Base-by-base conservation (phyloP, 2,888 invertebrate genomes). In the Falcaria lacertinaria region DNA sequence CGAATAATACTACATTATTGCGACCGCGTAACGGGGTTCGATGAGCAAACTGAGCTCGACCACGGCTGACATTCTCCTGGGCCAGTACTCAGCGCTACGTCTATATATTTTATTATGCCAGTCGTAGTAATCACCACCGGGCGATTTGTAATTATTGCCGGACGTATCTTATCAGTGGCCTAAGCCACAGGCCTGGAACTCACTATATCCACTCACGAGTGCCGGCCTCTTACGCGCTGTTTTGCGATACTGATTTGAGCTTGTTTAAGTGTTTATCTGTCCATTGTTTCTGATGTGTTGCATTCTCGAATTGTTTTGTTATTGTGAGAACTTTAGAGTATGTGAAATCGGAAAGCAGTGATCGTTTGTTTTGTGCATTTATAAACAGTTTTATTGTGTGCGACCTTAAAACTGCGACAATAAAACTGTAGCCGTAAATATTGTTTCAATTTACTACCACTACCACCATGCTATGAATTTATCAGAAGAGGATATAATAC, bases 101-200 rank as follows among this genome's bases (percentile, higher is more conserved):
- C 45, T 14, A 42, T 54, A 39, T 28, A 28, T 11, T 11, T 7
- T 3, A 28, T 35, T 33, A 41, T 43, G 45, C 33, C 47, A 48
- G 42, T 42, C 42, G 40, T 36, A 25, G 33, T 52, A 44, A 57
- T 62, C 54, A 48, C 43, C 43, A 22, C 50, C 53, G 48, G 49
- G 50, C 57, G 60, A 64, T 69, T 62, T 58, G 63, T 66, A 59
- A 67, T 67, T 64, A 61, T 58, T 64, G 50, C 50, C 56, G 48
- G 42, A 47, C 56, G 54, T 83, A 84, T 81, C 84, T 85, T 80
- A 85, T 85, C 84, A 61, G 60, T 56, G 54, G 52, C 67, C 63
- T 64, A 55, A 62, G 64, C 64, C 61, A 60, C 60, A 46, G 48
- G 51, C 54, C 42, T 48, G 53, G 56, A 58, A 51, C 43, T 64